Percentiles rank a stretch among this genome's conserved stretches.
phyloP scores from a whole-genome alignment of 2,888 invertebrate species.

The Cinara cedri region DNA sequence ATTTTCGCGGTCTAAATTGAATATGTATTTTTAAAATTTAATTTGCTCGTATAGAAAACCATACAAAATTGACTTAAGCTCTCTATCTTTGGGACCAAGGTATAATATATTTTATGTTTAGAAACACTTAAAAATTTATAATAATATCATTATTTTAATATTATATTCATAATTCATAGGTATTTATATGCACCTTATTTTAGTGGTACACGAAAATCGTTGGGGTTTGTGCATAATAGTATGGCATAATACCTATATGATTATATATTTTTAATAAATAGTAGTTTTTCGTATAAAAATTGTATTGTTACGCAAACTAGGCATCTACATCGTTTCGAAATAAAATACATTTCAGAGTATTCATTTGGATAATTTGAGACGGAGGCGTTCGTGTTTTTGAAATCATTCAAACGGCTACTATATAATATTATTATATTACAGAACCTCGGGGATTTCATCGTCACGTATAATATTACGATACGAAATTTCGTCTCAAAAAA shows the following conservation, averaged over 20 bases:
- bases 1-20: too few species aligned
- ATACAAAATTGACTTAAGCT: too few species aligned
- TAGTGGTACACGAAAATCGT: background rate
- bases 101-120: background rate
- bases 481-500: constrained; percentile 42
- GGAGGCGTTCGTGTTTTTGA: background rate
- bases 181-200: background rate
- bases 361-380: constrained; percentile 47
- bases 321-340: background rate
- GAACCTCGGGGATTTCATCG: background rate
- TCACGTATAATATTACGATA: background rate
- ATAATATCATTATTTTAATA: background rate
- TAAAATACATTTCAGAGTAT: constrained; percentile 28
- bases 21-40: too few species aligned
- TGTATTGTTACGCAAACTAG: background rate
- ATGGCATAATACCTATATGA: too few species aligned
- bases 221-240: background rate
- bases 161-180: constrained; percentile 29
- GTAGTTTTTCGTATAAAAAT: constrained; percentile 17
- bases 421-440: background rate
- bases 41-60: too few species aligned
- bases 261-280: background rate
- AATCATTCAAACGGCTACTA: background rate
- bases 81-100: too few species aligned
- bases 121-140: constrained; percentile 24